These are phyloP conservation scores for Perca fluviatilis DNA, from an alignment of 2,113 vertebrate species.

Conservation along the genomic window DNA sequence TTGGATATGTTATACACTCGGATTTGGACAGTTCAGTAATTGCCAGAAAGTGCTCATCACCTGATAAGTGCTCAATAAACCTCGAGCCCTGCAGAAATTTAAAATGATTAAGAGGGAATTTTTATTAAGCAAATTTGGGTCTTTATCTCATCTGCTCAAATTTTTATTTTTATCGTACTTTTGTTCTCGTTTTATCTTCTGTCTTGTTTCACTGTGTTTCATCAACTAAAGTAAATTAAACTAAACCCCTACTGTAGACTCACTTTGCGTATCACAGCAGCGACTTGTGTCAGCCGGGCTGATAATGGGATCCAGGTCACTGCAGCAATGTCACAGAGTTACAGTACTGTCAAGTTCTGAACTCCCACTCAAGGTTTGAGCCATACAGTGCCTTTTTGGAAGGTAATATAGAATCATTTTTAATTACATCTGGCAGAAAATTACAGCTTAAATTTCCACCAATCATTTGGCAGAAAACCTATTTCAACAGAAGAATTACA, in stretches of 20 bases:
- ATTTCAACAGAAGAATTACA: not conserved
- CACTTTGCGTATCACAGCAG: conserved; percentile 20
- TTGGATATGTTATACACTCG: conserved; percentile 25
- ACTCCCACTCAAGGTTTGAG: not conserved
- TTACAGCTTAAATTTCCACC: too few species aligned
- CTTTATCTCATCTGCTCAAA: conserved; percentile 38
- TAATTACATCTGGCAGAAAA: conserved; percentile 3
- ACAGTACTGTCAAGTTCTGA: conserved; percentile 30
- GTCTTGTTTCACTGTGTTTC: conserved; percentile 51
- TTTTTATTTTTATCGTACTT: not conserved
- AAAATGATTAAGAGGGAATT: conserved; percentile 36
- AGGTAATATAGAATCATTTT: not conserved
- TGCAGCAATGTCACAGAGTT: conserved; percentile 26
- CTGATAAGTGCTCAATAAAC: conserved; percentile 26
- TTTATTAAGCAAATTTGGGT: conserved; percentile 33
- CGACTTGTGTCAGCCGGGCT: conserved; percentile 32
- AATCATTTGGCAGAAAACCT: not conserved
- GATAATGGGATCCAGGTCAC: conserved; percentile 43
- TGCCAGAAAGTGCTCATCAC: conserved; percentile 15
- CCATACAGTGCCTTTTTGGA: not conserved
- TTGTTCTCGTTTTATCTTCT: conserved; percentile 34
- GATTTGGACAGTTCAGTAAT: conserved; percentile 24
- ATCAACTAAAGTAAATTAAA: conserved; percentile 63
- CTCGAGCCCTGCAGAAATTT: conserved; percentile 33
- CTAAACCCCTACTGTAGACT: conserved; percentile 20